Evolutionary conservation across 2,888 invertebrate species (phyloP), one percentile per base, ranked within the genome.

Genomic region (Spodoptera littoralis): DNA sequence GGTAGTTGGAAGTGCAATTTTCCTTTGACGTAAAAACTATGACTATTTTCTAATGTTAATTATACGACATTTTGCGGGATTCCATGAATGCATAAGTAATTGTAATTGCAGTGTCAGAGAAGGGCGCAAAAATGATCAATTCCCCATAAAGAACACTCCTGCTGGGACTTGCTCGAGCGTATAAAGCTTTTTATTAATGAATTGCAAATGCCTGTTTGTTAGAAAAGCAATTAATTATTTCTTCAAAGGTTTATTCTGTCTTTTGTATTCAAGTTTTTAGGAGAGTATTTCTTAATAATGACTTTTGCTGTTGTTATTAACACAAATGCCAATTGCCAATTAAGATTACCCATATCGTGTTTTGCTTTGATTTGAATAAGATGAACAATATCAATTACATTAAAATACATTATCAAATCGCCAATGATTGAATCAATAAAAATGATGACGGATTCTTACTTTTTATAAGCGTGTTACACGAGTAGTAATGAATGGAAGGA

Each of bases 401-500:
- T 11, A 11, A 43, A 27, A 62, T 43, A 41, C 12, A 48, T 47
- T 4, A 43, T 5, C 11, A 18, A 53, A 30, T 48, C 13, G 27
- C 6, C n/a, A 43, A 51, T 27, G 12, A 44, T 11, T 47, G 30
- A 65, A 67, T 58, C 49, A 61, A 68, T 70, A 65, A 63, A 69
- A 65, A 64, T 59, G 30, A 63, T 53, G 42, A 61, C 41, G 57
- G 49, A 43, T 76, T 67, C 57, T 67, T 66, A 73, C 51, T 56
- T 73, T 75, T 70, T 70, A 70, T 63, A 71, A 52, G 36, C 60
- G 68, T 76, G 76, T 79, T 60, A 79, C 65, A 74, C 70, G 54
- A 57, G 60, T 67, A 53, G 63, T 63, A 67, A 77, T 80, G 82
- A 84, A 85, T 83, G 82, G 77, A 77, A 86, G 86, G 86, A 87